Base-by-base conservation (phyloP, 2,888 invertebrate species). In the Protophormia terraenovae region DNA sequence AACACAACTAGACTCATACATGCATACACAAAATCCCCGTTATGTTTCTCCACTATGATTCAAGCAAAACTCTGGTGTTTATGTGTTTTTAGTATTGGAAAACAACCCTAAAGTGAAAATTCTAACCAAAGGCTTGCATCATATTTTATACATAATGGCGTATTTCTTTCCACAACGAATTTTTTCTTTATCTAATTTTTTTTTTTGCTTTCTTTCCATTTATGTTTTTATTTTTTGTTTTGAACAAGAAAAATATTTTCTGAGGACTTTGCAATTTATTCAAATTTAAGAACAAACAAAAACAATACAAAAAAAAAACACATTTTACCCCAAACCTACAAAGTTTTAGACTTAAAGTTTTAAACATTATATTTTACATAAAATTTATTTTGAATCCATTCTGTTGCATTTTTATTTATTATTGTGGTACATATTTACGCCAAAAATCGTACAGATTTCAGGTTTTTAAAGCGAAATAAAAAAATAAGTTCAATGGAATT, bases 91-190 rank as follows among this genome's bases (percentile, higher is more conserved):
- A 41, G 45, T 60, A 50, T 69, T 69, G 47, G 22, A 60, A 78
- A 78, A 32, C 69, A 78, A 78, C 78, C 78, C 69, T n/a, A 77
- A 77, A 78, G 32, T 69, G 69, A 69, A 69, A 69, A 50, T 47
- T 58, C 67, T 60, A 58, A 45, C 60, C 24, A 69, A 77, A 78
- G 77, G 77, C 58, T 78, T 69, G 60, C 67, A 60, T 45, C 45
- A 35, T 22, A 58, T 77, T 50, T 7, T 55, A 22, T 22, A 53
- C 45, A 60, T 64, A 78, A 60, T 69, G 69, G 78, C 47, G 69
- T 41, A 27, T 16, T 78, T 69, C 58, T 78, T 45, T 47, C 3
- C 58, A 41, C 24, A 53, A 19, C 29, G 2, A 41, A n/a, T 10
- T 66, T 66, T 66, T 41, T 29, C n/a, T n/a, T n/a, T n/a, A n/a